These are phyloP conservation scores for Oligia strigilis DNA, from an alignment of 2,888 invertebrate genomes.

Conservation along the genomic window DNA sequence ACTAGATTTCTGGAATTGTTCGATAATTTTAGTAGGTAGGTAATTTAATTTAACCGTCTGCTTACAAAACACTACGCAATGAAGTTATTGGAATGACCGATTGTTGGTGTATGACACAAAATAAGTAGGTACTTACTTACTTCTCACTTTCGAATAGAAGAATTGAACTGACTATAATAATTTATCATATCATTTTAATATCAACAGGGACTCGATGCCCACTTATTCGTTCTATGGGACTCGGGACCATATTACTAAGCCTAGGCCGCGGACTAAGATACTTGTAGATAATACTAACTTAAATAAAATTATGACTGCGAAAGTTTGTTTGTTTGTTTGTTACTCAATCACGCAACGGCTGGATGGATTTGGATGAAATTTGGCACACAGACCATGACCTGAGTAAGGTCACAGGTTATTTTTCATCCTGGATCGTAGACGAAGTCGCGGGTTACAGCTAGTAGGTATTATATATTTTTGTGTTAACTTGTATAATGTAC, in stretches of 20 bases:
- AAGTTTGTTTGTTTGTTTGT: not conserved
- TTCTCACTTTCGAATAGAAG: not conserved
- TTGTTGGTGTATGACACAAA: constrained; percentile 16
- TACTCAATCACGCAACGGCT: not conserved
- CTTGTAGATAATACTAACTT: not conserved
- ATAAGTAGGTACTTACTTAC: not conserved
- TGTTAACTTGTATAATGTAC: not conserved
- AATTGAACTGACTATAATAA: not conserved
- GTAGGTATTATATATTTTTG: not conserved
- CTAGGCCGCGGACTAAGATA: not conserved
- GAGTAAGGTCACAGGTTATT: not conserved
- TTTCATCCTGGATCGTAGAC: not conserved
- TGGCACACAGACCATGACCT: not conserved
- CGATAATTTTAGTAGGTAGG: not conserved
- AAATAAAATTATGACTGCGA: not conserved
- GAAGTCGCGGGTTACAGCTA: not conserved
- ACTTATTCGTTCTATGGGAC: not conserved
- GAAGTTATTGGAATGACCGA: not conserved
- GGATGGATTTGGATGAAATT: not conserved
- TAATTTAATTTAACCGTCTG: not conserved
- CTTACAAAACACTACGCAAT: not conserved
- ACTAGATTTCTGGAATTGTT: constrained; percentile 8
- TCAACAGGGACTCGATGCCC: not conserved
- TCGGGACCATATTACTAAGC: not conserved
- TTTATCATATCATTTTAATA: not conserved